phyloP scores from a whole-genome alignment of 2,888 invertebrate genomes.

The Leucoptera coffeella region DNA sequence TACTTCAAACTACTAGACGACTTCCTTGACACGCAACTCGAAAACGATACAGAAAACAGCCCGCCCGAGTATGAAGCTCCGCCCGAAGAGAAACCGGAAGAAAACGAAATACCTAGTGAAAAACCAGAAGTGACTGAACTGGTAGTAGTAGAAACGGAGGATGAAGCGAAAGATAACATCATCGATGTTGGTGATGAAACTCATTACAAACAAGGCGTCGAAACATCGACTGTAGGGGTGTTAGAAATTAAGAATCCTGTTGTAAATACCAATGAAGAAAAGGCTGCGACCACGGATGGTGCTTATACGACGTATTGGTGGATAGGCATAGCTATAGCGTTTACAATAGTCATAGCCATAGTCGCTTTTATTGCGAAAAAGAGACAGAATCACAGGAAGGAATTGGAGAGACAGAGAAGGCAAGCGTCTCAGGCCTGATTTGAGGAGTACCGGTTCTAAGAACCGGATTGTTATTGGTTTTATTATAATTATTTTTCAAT shows the following conservation, averaged over 20 bases:
- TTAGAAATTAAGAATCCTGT: constrained; percentile 37
- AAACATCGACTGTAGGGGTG: constrained; percentile 40
- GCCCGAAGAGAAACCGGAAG: constrained; percentile 13
- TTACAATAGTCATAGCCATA: constrained; percentile 28
- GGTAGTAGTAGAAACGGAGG: constrained; percentile 11
- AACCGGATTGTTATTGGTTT: constrained; percentile 23
- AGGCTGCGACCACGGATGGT: constrained; percentile 22
- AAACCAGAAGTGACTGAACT: constrained; percentile 4
- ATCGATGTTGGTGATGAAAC: constrained; percentile 25
- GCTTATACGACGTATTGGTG: constrained; percentile 44
- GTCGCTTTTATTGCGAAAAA: constrained; percentile 41
- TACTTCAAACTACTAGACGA: constrained; percentile 51
- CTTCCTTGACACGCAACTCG: constrained; percentile 44
- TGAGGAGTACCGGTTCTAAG: constrained; percentile 50
- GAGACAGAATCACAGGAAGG: constrained; percentile 43
- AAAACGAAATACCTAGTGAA: constrained; percentile 17
- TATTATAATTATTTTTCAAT: constrained; percentile 13
- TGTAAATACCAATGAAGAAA: constrained; percentile 17
- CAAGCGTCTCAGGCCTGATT: constrained; percentile 41
- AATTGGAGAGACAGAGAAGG: constrained; percentile 37
- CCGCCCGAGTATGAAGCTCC: constrained; percentile 29
- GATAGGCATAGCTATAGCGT: constrained; percentile 40
- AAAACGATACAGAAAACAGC: constrained; percentile 16
- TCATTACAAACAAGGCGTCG: constrained; percentile 19
- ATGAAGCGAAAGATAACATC: constrained; percentile 17